Percentiles rank a stretch among this genome's conserved stretches.
phyloP scores from a whole-genome alignment of 2,888 invertebrate genomes.

The Athalia cordata region DNA sequence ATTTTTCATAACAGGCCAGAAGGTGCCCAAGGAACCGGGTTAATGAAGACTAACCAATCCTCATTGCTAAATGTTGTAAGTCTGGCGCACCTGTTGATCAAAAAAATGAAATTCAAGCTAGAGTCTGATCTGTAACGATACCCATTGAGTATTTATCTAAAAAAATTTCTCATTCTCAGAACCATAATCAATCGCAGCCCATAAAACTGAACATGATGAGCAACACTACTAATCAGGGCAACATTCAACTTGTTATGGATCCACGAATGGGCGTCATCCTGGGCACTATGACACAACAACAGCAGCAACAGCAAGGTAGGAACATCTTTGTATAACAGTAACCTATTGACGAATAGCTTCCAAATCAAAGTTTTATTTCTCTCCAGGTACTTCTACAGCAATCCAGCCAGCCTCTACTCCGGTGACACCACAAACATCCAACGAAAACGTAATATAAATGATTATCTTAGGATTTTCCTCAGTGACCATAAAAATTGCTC shows the following conservation, averaged over 20 bases:
- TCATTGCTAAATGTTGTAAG: constrained; percentile 42
- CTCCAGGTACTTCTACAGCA: constrained; percentile 41
- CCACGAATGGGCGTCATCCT: constrained; percentile 74
- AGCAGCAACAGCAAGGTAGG: background rate
- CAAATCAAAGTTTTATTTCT: background rate
- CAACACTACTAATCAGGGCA: constrained; percentile 63
- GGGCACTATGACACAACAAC: constrained; percentile 68
- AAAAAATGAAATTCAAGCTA: background rate
- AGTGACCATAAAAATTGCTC: constrained; percentile 2
- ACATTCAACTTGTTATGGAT: constrained; percentile 76
- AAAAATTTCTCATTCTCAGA: constrained; percentile 50
- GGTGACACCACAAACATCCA: background rate
- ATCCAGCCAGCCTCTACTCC: constrained; percentile 13
- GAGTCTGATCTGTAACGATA: background rate
- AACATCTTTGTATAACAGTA: background rate
- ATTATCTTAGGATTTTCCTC: constrained; percentile 10
- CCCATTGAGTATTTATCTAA: constrained; percentile 1
- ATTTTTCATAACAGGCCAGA: constrained; percentile 20
- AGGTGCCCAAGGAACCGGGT: constrained; percentile 2
- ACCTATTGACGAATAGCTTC: background rate
- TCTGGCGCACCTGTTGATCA: background rate
- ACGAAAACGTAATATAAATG: constrained; percentile 13
- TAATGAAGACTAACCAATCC: constrained; percentile 26
- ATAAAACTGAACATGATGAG: constrained; percentile 69
- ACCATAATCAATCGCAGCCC: constrained; percentile 62